Evolutionary conservation across 2,113 vertebrate genomes (phyloP).

Genomic region (Tichodroma muraria): DNA sequence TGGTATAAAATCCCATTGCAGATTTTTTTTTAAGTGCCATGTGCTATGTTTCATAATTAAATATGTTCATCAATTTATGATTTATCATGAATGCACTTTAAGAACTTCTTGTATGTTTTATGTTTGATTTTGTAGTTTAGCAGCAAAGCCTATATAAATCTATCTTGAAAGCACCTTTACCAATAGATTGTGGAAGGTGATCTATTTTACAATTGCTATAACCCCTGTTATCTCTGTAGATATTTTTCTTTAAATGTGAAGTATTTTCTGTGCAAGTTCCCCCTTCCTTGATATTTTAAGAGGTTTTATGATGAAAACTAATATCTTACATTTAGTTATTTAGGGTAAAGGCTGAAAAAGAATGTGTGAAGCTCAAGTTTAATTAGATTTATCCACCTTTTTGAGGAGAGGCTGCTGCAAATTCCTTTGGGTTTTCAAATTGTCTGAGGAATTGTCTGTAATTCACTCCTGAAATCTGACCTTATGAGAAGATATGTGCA

Average conservation of each 20-base stretch:
- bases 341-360: neutral
- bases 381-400: neutral
- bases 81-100: neutral
- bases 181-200: neutral
- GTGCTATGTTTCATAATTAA: neutral
- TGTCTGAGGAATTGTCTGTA: neutral
- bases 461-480: neutral
- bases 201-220: neutral
- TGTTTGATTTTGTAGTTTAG: neutral
- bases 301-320: neutral
- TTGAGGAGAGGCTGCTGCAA: neutral
- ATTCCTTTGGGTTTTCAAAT: neutral
- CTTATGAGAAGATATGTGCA: neutral
- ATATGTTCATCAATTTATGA: neutral
- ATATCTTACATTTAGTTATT: neutral
- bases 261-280: neutral
- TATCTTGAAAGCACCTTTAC: neutral
- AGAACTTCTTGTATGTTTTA: neutral
- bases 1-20: neutral
- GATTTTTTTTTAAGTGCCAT: neutral
- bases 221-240: neutral
- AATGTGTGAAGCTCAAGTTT: neutral
- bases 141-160: neutral
- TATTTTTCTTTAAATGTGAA: neutral
- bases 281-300: neutral